Conservation (phyloP, 2,888 invertebrate genomes). For the Nomada fabriciana region DNA sequence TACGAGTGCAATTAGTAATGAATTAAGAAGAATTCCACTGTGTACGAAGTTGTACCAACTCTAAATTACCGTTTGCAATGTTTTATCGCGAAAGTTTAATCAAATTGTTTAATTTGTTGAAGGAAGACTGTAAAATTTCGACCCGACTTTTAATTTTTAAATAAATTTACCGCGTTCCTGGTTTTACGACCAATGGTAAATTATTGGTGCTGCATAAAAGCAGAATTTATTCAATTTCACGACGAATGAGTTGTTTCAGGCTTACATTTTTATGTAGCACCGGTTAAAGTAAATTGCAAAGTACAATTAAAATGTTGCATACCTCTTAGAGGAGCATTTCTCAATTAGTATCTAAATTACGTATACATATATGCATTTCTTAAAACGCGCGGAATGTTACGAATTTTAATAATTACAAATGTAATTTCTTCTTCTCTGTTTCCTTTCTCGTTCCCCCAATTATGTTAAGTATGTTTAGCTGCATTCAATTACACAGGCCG, state of each 20-base stretch:
- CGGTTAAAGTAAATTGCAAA: neutral
- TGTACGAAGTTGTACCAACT: too few relatives aligned
- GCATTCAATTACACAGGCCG: neutral
- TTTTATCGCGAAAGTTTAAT: neutral
- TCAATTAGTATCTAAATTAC: neutral
- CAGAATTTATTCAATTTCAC: neutral
- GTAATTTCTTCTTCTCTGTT: neutral
- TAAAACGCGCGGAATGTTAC: neutral
- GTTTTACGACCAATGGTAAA: neutral
- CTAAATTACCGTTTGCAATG: neutral
- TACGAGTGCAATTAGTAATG: neutral
- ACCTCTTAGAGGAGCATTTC: neutral
- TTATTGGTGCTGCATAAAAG: neutral
- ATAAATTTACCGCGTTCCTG: neutral
- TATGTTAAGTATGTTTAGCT: slow-evolving; percentile 2
- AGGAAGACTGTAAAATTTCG: neutral
- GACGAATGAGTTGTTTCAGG: neutral
- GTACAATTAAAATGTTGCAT: neutral
- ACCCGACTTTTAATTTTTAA: neutral
- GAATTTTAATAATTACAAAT: neutral
- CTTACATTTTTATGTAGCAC: neutral
- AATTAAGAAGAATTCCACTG: slow-evolving; percentile 3
- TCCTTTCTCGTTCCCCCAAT: neutral
- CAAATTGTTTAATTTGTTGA: neutral
- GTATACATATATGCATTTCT: neutral